Conservation (phyloP, 2,888 invertebrate genomes). For the Lochmaea crataegi region DNA sequence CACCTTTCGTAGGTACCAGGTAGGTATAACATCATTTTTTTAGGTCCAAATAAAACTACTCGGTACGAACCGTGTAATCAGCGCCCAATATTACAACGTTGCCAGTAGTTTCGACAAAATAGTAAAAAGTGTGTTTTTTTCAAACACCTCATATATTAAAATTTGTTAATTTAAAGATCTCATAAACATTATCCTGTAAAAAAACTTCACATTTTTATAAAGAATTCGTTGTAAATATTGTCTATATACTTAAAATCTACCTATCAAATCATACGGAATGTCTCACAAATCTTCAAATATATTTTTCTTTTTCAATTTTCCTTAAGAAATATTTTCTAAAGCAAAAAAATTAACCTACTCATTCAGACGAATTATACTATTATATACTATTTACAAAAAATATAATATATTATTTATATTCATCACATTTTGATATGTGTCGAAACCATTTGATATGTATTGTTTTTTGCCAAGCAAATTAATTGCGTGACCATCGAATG, state of each 20-base stretch:
- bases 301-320: conserved; percentile 3
- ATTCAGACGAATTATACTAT: conserved; percentile 38
- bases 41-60: too few species aligned
- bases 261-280: background rate
- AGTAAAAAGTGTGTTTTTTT: too few species aligned
- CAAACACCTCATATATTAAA: too few species aligned
- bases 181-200: too few species aligned
- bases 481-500: background rate
- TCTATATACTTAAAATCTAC: background rate
- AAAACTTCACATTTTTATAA: background rate
- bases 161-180: too few species aligned
- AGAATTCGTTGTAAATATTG: conserved; percentile 32
- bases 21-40: too few species aligned
- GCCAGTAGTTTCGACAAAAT: too few species aligned
- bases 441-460: conserved; percentile 48
- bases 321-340: conserved; percentile 17
- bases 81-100: too few species aligned
- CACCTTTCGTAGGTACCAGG: too few species aligned
- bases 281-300: conserved; percentile 28
- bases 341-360: conserved; percentile 38
- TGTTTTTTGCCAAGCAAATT: conserved; percentile 36
- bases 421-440: conserved; percentile 55
- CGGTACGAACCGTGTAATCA: too few species aligned
- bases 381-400: conserved; percentile 49
- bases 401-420: conserved; percentile 40